These are phyloP conservation scores for Siderastrea radians DNA, from an alignment of 92 coral and sea anemone genomes.

Conservation along the genomic window DNA sequence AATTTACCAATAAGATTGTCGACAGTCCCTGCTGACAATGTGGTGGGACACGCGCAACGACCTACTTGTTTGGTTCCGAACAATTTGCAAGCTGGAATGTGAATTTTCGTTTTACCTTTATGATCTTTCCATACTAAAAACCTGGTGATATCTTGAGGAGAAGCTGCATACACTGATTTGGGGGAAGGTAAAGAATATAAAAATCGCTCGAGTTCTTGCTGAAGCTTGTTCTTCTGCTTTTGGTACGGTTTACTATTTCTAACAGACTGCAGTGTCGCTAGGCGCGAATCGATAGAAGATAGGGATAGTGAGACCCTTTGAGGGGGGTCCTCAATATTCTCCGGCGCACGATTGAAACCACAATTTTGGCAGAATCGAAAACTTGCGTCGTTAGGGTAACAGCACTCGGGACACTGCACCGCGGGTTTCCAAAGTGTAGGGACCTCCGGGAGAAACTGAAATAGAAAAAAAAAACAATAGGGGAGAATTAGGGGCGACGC, in stretches of 20 bases:
- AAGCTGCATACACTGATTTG: conserved; percentile 49
- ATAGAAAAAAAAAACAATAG: too few species aligned
- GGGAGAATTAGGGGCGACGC: not conserved
- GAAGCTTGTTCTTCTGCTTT: conserved; percentile 45
- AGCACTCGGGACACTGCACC: conserved; percentile 61
- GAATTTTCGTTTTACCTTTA: conserved; percentile 50
- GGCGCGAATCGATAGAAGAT: not conserved
- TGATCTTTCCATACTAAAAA: conserved; percentile 71
- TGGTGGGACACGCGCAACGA: conserved; percentile 59
- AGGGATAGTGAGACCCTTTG: conserved; percentile 8
- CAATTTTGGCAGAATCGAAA: conserved; percentile 63
- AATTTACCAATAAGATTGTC: conserved; percentile 63
- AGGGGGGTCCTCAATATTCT: conserved; percentile 5
- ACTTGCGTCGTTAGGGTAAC: conserved; percentile 67
- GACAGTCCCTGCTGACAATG: conserved; percentile 75
- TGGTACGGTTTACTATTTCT: conserved; percentile 48
- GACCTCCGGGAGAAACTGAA: conserved; percentile 4
- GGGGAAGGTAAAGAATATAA: conserved; percentile 53
- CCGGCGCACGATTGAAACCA: conserved; percentile 23
- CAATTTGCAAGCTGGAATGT: conserved; percentile 28
- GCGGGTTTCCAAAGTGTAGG: conserved; percentile 67
- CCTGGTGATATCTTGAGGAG: conserved; percentile 54
- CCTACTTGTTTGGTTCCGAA: conserved; percentile 26
- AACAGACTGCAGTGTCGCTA: not conserved
- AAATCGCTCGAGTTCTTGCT: conserved; percentile 46